Evolutionary conservation across 92 coral and sea anemone genomes (phyloP).

Genomic region (Epizoanthus rinbou): DNA sequence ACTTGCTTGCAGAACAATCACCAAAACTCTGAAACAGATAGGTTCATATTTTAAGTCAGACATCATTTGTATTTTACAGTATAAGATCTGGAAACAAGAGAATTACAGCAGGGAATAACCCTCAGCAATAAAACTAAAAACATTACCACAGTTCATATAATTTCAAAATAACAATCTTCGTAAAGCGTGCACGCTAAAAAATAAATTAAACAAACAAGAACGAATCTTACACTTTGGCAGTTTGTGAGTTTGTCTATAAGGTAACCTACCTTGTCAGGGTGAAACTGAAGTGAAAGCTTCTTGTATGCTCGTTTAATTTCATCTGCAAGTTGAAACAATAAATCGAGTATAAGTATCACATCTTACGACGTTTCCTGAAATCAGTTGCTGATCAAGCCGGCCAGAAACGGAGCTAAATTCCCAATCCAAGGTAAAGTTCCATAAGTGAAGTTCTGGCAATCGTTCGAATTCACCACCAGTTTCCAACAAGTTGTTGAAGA

Average conservation of each 20-base stretch:
- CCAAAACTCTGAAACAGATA: constrained; percentile 70
- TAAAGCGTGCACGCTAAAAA: neutral
- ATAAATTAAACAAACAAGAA: constrained; percentile 22
- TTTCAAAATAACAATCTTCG: neutral
- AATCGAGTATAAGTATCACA: constrained; percentile 19
- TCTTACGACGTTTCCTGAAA: neutral
- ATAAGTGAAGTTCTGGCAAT: constrained; percentile 29
- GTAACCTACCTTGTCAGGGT: constrained; percentile 85
- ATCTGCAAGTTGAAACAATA: constrained; percentile 76
- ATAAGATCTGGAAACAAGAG: constrained; percentile 18
- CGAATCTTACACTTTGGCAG: constrained; percentile 17
- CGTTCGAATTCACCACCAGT: constrained; percentile 43
- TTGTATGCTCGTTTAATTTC: constrained; percentile 90
- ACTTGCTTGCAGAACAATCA: constrained; percentile 75
- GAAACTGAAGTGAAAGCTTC: constrained; percentile 83
- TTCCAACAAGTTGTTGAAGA: constrained; percentile 4
- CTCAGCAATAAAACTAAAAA: neutral
- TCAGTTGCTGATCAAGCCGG: neutral
- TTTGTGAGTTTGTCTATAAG: no score
- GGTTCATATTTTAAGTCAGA: constrained; percentile 14
- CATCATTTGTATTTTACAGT: constrained; percentile 1
- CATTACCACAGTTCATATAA: neutral
- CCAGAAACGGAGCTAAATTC: neutral
- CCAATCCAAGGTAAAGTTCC: constrained; percentile 16
- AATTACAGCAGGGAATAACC: neutral